Percentiles rank a stretch among this genome's conserved stretches.
Evolutionary conservation across 2,797 vertebrate genomes (phyloP).

Genomic region (Myripristis murdjan): DNA sequence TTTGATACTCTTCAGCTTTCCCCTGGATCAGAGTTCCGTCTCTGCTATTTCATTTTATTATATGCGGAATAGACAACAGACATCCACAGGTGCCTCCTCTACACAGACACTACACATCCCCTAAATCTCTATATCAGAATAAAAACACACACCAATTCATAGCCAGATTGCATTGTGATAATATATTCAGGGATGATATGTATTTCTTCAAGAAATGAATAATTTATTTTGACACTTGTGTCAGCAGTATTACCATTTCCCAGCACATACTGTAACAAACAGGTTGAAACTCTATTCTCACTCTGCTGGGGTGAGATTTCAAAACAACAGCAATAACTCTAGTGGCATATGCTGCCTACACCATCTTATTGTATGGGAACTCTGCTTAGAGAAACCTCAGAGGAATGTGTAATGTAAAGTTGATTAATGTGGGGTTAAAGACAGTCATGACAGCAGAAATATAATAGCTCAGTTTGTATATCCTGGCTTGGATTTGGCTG

Average conservation of each 20-base stretch:
- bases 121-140: constrained; percentile 66
- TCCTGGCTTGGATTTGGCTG: neutral
- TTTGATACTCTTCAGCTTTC: constrained; percentile 62
- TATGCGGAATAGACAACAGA: constrained; percentile 64
- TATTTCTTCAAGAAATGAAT: constrained; percentile 70
- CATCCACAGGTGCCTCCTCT: constrained; percentile 70
- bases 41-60: constrained; percentile 70
- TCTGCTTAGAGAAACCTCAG: neutral
- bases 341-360: constrained; percentile 41
- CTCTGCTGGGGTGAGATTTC: constrained; percentile 70
- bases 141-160: constrained; percentile 69
- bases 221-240: constrained; percentile 80
- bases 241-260: constrained; percentile 72
- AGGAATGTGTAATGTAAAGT: constrained; percentile 3
- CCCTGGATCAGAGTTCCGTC: constrained; percentile 71
- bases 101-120: constrained; percentile 47
- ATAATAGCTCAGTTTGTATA: neutral
- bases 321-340: constrained; percentile 72
- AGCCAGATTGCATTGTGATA: constrained; percentile 76
- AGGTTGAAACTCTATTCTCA: constrained; percentile 68
- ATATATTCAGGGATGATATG: constrained; percentile 82
- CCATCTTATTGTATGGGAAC: constrained; percentile 25
- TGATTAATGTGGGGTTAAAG: constrained; percentile 21
- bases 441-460: neutral
- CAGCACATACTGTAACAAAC: constrained; percentile 67